Percentiles rank a stretch among this genome's conserved stretches.
These are phyloP conservation scores for Polymixis flavicincta DNA, from an alignment of 2,888 invertebrate genomes.

Conservation along the genomic window DNA sequence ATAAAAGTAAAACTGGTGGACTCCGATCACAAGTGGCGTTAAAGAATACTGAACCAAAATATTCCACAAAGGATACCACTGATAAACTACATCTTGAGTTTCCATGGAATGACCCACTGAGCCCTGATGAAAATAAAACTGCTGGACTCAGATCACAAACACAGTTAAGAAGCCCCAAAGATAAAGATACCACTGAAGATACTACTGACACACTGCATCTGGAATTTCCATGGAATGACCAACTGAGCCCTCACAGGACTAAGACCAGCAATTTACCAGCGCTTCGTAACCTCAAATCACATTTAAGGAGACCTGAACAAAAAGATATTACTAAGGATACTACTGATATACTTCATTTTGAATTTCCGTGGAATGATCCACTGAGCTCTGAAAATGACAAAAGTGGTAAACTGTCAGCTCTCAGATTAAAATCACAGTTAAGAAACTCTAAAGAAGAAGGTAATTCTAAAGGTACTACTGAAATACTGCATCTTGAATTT, in stretches of 20 bases:
- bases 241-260: neutral
- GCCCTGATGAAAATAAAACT: neutral
- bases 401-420: neutral
- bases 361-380: conserved; percentile 20
- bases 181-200: neutral
- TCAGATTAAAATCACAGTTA: neutral
- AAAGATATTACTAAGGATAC: neutral
- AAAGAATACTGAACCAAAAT: neutral
- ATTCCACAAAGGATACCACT: neutral
- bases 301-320: neutral
- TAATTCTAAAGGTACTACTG: neutral
- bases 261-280: neutral
- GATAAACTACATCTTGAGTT: conserved; percentile 4
- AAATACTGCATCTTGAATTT: conserved; percentile 19
- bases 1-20: neutral
- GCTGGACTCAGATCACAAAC: neutral
- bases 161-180: neutral
- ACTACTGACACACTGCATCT: conserved; percentile 11
- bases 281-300: neutral
- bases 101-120: neutral
- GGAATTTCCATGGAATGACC: conserved; percentile 39
- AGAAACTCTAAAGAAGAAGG: neutral
- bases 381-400: neutral
- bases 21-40: neutral
- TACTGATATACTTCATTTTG: conserved; percentile 12